These are phyloP conservation scores for Erebia aethiops DNA, from an alignment of 2,888 invertebrate genomes.

Conservation along the genomic window DNA sequence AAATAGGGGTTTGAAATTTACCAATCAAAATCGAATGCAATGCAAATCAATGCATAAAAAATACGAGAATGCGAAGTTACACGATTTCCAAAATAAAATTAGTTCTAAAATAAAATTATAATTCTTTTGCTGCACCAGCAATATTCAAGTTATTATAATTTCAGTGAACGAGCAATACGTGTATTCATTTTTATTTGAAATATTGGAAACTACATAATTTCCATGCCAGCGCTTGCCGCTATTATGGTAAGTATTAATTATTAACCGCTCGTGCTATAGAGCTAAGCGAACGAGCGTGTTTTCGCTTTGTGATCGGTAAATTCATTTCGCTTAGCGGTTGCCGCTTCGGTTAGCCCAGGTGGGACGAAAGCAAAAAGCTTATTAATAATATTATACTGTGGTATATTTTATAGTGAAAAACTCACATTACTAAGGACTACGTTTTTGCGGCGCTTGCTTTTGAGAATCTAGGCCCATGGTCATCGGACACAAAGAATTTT, in stretches of 20 bases:
- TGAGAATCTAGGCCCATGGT: no score
- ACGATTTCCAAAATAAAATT: no score
- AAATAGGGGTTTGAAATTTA: no score
- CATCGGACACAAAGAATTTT: no score
- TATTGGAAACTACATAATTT: conserved; percentile 1
- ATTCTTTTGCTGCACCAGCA: background rate
- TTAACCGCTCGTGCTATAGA: background rate
- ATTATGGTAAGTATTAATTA: background rate
- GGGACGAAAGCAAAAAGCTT: background rate
- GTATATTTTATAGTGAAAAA: no score
- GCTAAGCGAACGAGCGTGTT: background rate
- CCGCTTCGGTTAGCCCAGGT: background rate
- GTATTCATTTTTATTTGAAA: background rate
- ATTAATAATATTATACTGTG: background rate
- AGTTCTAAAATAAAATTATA: no score
- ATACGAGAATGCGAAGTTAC: no score
- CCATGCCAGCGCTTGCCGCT: background rate
- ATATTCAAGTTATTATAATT: background rate
- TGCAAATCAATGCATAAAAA: no score
- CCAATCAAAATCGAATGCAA: no score
- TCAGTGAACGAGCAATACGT: background rate
- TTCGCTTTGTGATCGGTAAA: conserved; percentile 12
- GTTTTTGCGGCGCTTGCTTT: no score
- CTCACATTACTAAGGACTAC: no score
- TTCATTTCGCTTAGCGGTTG: conserved; percentile 2